Base-by-base conservation (phyloP, 2,797 vertebrate species). In the Emydoidea blandingii region DNA sequence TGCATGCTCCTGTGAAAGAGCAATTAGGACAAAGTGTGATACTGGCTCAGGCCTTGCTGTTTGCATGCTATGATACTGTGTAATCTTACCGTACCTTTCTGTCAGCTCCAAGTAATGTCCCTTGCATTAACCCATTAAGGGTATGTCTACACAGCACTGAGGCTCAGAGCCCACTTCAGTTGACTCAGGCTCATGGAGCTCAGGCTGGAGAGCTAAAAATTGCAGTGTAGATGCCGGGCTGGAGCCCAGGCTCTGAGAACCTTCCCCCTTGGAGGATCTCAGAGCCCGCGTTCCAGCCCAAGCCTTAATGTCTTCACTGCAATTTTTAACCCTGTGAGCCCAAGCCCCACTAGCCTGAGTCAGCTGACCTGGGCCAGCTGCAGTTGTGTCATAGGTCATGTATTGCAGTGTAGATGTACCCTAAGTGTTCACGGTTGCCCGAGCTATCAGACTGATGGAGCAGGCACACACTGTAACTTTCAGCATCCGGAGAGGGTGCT, bases 11-110 rank as follows among this genome's bases (percentile, higher is more conserved):
- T 97, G 96, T 97, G 97, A 91, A 96, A 97, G 97, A 98, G 97
- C 96, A 98, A 96, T 98, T 98, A 96, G 97, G 92, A 93, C 96
- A 97, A 92, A 94, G 95, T 91, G 44, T 96, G 91, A 95, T 85
- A 49, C 87, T 95, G 86, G 93, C 93, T 91, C 95, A 92, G 86
- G 95, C 89, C 90, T 59, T 47, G 50, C 25, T 25, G 68, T n/a
- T 74, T 50, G 59, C 74, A 21, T 95, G 86, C 93, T 81, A n/a
- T 72, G 9, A 27, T 8, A 57, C 81, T 14, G 79, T 29, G 88
- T 88, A 80, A 50, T 56, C 81, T 54, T 57, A 18, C 76, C 49
- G 89, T 3, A 8, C 83, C 54, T 83, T 72, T 96, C 68, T 6
- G 37, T 54, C 87, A 89, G 90, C 94, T 84, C 82, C 83, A 79